Conservation (phyloP, 2,113 vertebrate species). For the Acanthochromis polyacanthus region DNA sequence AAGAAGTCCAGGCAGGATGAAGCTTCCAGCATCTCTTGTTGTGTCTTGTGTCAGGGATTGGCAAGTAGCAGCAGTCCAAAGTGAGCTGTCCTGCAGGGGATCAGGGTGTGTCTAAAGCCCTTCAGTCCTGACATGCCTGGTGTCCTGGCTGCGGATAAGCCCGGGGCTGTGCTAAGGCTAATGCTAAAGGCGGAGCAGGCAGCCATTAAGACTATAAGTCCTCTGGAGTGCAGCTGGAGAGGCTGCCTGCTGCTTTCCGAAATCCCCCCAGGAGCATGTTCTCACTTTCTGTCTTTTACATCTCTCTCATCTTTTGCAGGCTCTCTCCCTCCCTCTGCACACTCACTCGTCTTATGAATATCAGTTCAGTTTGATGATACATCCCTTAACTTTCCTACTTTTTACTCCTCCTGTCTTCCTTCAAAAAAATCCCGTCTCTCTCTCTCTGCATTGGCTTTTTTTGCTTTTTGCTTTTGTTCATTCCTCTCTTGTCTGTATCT, state of each 20-base stretch:
- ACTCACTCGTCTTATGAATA: constrained; percentile 36
- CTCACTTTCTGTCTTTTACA: constrained; percentile 72
- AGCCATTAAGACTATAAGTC: constrained; percentile 74
- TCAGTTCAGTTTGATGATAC: constrained; percentile 43
- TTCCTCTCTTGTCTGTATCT: constrained; percentile 25
- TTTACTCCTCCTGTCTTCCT: constrained; percentile 35
- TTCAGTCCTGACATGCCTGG: constrained; percentile 63
- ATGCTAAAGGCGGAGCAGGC: constrained; percentile 73
- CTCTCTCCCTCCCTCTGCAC: constrained; percentile 24
- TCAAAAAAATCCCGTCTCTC: neutral
- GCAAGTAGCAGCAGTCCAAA: constrained; percentile 42
- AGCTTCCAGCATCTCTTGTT: neutral
- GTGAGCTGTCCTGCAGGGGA: constrained; percentile 53
- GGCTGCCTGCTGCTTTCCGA: constrained; percentile 62
- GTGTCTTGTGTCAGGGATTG: neutral
- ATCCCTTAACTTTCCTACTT: constrained; percentile 45
- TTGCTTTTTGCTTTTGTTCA: constrained; percentile 15
- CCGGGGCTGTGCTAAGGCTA: constrained; percentile 71
- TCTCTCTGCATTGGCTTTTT: neutral
- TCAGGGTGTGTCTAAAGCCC: constrained; percentile 57
- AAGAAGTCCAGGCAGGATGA: constrained; percentile 25
- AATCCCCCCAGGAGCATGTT: constrained; percentile 67
- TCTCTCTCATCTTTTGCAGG: constrained; percentile 61
- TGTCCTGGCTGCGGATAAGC: constrained; percentile 73
- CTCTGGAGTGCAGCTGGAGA: constrained; percentile 64